phyloP scores from a whole-genome alignment of 2,113 vertebrate species.

The Megalops atlanticus region DNA sequence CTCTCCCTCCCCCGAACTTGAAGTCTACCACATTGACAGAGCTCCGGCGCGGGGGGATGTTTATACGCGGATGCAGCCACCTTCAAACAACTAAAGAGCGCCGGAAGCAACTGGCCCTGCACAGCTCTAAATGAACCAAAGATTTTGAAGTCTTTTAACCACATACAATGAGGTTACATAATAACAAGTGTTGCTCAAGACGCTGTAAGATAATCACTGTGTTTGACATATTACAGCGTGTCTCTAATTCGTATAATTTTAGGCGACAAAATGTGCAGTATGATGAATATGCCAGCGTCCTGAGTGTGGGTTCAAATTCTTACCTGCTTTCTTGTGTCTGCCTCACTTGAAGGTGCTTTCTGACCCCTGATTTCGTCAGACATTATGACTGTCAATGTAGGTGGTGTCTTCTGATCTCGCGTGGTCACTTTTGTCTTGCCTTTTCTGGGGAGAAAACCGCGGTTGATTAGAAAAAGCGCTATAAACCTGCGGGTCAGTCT shows the following conservation, averaged over 20 bases:
- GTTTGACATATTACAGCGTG: slow-evolving; percentile 22
- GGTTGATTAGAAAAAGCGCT: slow-evolving; percentile 89
- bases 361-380: slow-evolving; percentile 58
- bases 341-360: slow-evolving; percentile 47
- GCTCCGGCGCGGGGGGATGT: slow-evolving; percentile 62
- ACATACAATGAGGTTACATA: too few relatives aligned
- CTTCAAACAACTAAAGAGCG: too few relatives aligned
- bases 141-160: too few relatives aligned
- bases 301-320: slow-evolving; percentile 38
- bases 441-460: slow-evolving; percentile 75
- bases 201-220: too few relatives aligned
- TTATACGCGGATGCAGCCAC: slow-evolving; percentile 50
- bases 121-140: too few relatives aligned
- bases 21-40: slow-evolving; percentile 71
- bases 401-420: slow-evolving; percentile 74
- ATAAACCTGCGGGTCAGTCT: slow-evolving; percentile 91
- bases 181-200: too few relatives aligned
- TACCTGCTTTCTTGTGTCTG: slow-evolving; percentile 51
- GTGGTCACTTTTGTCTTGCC: slow-evolving; percentile 76
- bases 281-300: background rate
- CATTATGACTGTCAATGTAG: slow-evolving; percentile 62
- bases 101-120: too few relatives aligned
- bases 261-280: slow-evolving; percentile 63
- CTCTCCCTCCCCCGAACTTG: slow-evolving; percentile 74
- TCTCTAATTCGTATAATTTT: slow-evolving; percentile 51